A percentile compares a stretch with the other conserved stretches of the same genome.
Conservation (phyloP, 2,113 vertebrate genomes). For the Puffinus mauretanicus region DNA sequence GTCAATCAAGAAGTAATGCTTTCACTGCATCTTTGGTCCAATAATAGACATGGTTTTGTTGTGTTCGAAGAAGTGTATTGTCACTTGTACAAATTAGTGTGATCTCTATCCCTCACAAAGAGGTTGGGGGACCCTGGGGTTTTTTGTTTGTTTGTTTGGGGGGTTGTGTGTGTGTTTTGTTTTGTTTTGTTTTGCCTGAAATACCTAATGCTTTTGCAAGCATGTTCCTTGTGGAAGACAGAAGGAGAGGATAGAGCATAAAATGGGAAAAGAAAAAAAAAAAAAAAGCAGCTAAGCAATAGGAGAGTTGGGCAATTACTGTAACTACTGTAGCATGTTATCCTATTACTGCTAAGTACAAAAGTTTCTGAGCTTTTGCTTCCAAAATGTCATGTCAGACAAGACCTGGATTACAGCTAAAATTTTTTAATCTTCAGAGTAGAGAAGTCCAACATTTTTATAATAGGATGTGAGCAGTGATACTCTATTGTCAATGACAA, state of each 20-base stretch:
- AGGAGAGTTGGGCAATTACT: background rate
- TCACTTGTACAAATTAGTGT: background rate
- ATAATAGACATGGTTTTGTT: background rate
- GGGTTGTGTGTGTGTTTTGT: background rate
- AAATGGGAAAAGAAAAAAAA: background rate
- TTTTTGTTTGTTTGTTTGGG: background rate
- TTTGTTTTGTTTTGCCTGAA: background rate
- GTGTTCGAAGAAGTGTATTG: background rate
- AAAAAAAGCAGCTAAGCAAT: background rate
- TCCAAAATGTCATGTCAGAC: conserved; percentile 59
- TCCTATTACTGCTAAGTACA: conserved; percentile 42
- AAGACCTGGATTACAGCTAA: conserved; percentile 46
- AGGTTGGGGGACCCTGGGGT: fast-evolving
- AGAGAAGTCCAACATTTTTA: background rate
- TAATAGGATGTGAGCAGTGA: background rate
- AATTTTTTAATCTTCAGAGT: conserved; percentile 53
- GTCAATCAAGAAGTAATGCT: background rate
- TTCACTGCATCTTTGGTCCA: background rate
- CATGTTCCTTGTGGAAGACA: background rate
- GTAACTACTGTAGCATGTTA: conserved; percentile 41
- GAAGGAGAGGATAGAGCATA: background rate
- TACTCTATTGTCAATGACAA: background rate
- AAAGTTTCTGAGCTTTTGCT: conserved; percentile 36
- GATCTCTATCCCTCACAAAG: background rate
- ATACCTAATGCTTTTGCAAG: background rate